A percentile compares a stretch with the other conserved stretches of the same genome.
These are phyloP conservation scores for Emmelina monodactyla DNA, from an alignment of 2,888 invertebrate genomes.

Conservation along the genomic window DNA sequence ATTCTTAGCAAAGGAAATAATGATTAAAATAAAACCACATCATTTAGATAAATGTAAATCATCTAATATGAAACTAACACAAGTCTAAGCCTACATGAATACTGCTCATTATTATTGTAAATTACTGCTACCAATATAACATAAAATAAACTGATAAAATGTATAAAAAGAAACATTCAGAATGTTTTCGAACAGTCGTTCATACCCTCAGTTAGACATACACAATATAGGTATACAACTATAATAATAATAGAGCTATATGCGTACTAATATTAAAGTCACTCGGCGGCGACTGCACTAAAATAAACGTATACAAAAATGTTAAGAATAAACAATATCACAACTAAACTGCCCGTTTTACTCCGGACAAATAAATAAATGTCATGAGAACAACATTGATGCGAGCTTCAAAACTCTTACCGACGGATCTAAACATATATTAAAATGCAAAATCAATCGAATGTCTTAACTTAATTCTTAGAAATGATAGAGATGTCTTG, in stretches of 20 bases:
- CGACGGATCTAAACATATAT: too few relatives aligned
- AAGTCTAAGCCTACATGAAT: neutral
- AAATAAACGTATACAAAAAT: conserved; percentile 64
- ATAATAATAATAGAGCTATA: conserved; percentile 33
- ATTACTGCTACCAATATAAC: conserved; percentile 3
- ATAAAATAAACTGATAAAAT: neutral
- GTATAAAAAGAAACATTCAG: conserved; percentile 30
- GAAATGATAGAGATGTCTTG: too few relatives aligned
- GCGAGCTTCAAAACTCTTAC: too few relatives aligned
- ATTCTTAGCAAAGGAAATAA: neutral
- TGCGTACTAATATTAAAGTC: conserved; percentile 55
- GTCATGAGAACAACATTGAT: too few relatives aligned
- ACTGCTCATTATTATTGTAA: conserved; percentile 10
- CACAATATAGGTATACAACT: conserved; percentile 27
- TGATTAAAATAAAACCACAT: conserved; percentile 2
- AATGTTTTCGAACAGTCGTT: conserved; percentile 28
- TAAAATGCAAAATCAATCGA: too few relatives aligned
- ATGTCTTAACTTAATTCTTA: too few relatives aligned
- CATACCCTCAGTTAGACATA: neutral
- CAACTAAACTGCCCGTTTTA: conserved; percentile 50
- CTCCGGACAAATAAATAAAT: conserved; percentile 44
- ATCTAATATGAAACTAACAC: neutral
- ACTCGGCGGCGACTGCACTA: conserved; percentile 40
- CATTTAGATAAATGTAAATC: too few relatives aligned
- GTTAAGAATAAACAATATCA: conserved; percentile 60